Evolutionary conservation across 2,113 vertebrate genomes (phyloP).

Genomic region (Tylochromis polylepis): DNA sequence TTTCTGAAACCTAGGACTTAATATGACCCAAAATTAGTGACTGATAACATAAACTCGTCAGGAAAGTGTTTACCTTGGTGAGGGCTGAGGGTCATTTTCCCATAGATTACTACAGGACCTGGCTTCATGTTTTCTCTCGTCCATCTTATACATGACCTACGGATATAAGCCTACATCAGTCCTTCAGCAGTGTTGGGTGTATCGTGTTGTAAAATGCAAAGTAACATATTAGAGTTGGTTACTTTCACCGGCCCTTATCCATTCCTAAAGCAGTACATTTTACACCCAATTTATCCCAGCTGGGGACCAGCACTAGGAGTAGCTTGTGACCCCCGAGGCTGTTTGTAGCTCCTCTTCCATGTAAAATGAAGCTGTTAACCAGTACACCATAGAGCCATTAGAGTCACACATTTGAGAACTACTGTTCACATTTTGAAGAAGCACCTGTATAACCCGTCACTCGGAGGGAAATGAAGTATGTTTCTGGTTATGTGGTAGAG

Average conservation of each 20-base stretch:
- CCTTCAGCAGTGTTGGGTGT: background rate
- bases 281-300: background rate
- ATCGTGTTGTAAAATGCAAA: background rate
- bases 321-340: background rate
- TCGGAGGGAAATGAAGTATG: background rate
- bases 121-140: background rate
- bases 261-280: background rate
- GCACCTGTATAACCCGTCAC: background rate
- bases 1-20: background rate
- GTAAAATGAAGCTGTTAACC: background rate
- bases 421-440: background rate
- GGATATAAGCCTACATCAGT: background rate
- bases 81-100: background rate
- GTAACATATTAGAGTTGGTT: background rate
- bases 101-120: background rate
- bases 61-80: background rate
- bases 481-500: background rate
- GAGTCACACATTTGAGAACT: background rate
- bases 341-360: background rate
- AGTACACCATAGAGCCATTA: background rate
- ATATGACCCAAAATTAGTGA: background rate
- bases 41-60: background rate
- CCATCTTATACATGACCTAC: background rate
- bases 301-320: background rate
- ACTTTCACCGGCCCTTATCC: background rate